Percentiles rank a stretch among this genome's conserved stretches.
These are phyloP conservation scores for Neoarius graeffei DNA, from an alignment of 2,113 vertebrate species.

Conservation along the genomic window DNA sequence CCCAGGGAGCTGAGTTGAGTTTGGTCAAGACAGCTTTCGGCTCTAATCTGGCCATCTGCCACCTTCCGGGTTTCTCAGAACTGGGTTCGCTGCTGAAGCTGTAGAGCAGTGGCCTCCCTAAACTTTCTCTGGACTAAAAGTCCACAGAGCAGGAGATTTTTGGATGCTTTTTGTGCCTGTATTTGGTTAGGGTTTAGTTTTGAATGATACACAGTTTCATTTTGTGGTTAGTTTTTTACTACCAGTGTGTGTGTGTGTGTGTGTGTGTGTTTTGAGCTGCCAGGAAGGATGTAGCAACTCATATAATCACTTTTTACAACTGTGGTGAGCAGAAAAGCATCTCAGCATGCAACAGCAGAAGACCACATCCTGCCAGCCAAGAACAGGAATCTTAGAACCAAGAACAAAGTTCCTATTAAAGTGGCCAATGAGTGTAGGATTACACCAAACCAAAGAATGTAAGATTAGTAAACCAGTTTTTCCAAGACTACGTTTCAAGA, in stretches of 20 bases:
- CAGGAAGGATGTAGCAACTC: too few species aligned
- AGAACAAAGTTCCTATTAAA: too few species aligned
- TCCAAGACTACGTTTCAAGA: not conserved
- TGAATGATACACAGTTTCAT: not conserved
- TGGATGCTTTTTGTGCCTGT: not conserved
- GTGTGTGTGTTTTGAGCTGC: too few species aligned
- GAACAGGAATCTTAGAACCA: too few species aligned
- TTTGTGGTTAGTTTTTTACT: not conserved
- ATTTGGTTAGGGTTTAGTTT: not conserved
- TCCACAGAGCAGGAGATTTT: not conserved
- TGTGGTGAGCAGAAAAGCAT: too few species aligned
- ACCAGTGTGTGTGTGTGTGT: not conserved
- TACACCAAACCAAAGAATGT: too few species aligned
- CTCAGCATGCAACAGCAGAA: too few species aligned
- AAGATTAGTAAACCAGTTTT: not conserved
- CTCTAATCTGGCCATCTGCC: constrained; percentile 52
- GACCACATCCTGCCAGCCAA: too few species aligned
- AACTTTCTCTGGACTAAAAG: not conserved
- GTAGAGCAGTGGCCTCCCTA: not conserved
- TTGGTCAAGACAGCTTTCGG: constrained; percentile 6
- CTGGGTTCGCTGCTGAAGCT: constrained; percentile 38
- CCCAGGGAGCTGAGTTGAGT: not conserved
- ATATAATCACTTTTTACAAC: too few species aligned
- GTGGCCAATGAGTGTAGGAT: too few species aligned
- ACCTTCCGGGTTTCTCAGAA: constrained; percentile 72